A percentile compares a stretch with the other conserved stretches of the same genome.
Conservation (phyloP, 2,888 invertebrate genomes). For the Drosophila robusta region DNA sequence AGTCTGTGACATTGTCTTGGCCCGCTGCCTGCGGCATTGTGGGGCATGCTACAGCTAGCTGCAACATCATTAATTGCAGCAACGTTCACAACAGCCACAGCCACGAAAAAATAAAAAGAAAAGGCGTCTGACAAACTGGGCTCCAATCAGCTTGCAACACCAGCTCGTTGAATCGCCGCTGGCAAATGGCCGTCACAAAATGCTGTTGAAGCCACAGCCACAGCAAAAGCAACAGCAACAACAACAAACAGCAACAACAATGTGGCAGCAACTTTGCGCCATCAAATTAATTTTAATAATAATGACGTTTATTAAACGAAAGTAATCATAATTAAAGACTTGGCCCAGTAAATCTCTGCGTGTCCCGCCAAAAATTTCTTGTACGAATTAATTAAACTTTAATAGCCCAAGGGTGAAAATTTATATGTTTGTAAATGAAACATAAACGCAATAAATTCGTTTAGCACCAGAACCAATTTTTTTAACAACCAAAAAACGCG, state of each 20-base stretch:
- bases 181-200: conserved; percentile 54
- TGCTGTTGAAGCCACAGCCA: conserved; percentile 43
- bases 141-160: conserved; percentile 49
- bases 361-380: conserved; percentile 28
- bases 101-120: conserved; percentile 9
- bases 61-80: conserved; percentile 61
- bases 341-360: conserved; percentile 30
- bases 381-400: conserved; percentile 63
- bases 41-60: conserved; percentile 20
- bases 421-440: conserved; percentile 12
- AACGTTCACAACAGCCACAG: not conserved
- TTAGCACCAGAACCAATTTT: conserved; percentile 12
- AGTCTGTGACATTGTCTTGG: conserved; percentile 39
- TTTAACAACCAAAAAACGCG: not conserved
- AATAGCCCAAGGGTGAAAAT: conserved; percentile 29
- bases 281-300: conserved; percentile 73
- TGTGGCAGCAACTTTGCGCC: conserved; percentile 43
- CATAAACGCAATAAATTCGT: conserved; percentile 10
- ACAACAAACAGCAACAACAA: conserved; percentile 13
- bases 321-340: conserved; percentile 62
- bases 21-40: conserved; percentile 40
- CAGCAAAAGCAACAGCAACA: conserved; percentile 7
- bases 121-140: conserved; percentile 29
- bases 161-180: conserved; percentile 6
- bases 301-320: conserved; percentile 65